A percentile compares a stretch with the other conserved stretches of the same genome.
Conservation (phyloP, 2,113 vertebrate genomes). For the Pterophyllum scalare region DNA sequence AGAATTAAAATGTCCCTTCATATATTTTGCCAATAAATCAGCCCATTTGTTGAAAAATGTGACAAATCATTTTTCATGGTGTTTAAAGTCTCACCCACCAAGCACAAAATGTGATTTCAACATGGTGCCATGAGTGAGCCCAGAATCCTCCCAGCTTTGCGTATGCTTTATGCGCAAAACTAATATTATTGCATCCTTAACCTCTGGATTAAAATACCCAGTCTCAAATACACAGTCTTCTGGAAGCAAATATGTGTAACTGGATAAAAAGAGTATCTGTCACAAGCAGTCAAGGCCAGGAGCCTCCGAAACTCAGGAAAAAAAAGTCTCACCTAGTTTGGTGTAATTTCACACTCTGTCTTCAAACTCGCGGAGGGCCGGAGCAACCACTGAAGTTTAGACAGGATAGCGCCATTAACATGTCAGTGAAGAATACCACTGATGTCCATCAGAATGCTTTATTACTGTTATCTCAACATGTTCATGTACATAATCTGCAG, state of each 20-base stretch:
- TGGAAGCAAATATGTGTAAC: neutral
- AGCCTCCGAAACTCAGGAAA: slow-evolving; percentile 37
- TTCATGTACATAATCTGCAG: neutral
- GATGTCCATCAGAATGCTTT: slow-evolving; percentile 39
- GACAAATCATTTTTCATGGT: slow-evolving; percentile 16
- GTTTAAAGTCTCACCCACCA: neutral
- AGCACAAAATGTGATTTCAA: slow-evolving; percentile 40
- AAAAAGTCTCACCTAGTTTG: slow-evolving; percentile 67
- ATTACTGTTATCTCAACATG: slow-evolving; percentile 12
- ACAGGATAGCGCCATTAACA: slow-evolving; percentile 39
- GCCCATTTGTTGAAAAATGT: neutral
- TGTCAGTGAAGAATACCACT: slow-evolving; percentile 37
- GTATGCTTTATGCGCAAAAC: neutral
- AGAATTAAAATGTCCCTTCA: neutral
- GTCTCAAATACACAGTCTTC: too few species aligned
- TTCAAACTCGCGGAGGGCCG: slow-evolving; percentile 25
- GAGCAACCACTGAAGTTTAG: slow-evolving; percentile 6
- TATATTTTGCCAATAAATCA: neutral
- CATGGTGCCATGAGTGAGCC: slow-evolving; percentile 30
- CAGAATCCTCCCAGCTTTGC: slow-evolving; percentile 7
- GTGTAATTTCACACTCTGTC: slow-evolving; percentile 68
- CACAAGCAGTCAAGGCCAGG: slow-evolving; percentile 13
- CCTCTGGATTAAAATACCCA: neutral
- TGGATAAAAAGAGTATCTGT: slow-evolving; percentile 8
- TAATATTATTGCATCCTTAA: neutral